Conservation (phyloP, 2,888 invertebrate genomes). For the Herminia tarsipennalis region DNA sequence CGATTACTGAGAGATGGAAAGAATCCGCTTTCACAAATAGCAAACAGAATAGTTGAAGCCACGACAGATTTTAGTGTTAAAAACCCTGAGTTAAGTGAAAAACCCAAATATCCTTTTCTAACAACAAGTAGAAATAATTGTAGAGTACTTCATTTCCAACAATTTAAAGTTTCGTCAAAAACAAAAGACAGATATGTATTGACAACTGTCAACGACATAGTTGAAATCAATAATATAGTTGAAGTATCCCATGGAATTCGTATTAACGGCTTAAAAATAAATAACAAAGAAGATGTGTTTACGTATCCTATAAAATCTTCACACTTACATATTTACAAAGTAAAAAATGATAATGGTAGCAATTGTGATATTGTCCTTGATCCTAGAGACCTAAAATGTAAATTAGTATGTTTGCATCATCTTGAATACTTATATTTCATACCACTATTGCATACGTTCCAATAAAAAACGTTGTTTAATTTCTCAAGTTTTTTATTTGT, state of each 20-base stretch:
- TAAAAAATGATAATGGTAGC: slow-evolving; percentile 3
- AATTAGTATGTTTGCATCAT: slow-evolving; percentile 13
- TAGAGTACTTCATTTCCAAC: slow-evolving; percentile 7
- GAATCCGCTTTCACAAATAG: slow-evolving; percentile 21
- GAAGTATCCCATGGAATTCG: background rate
- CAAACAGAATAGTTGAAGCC: slow-evolving; percentile 10
- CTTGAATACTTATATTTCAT: slow-evolving; percentile 8
- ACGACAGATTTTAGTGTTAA: background rate
- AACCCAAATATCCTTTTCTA: too few species aligned
- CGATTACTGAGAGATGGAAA: slow-evolving; percentile 18
- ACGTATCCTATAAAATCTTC: slow-evolving; percentile 12
- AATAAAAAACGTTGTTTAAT: background rate
- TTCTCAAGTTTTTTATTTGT: background rate
- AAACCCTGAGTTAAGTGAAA: too few species aligned
- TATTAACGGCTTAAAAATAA: slow-evolving; percentile 1
- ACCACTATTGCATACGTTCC: slow-evolving; percentile 12
- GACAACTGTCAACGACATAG: slow-evolving; percentile 10
- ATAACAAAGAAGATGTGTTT: slow-evolving; percentile 5
- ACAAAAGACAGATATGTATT: slow-evolving; percentile 14
- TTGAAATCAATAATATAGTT: slow-evolving; percentile 8
- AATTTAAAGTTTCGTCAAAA: slow-evolving; percentile 9
- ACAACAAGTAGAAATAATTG: slow-evolving; percentile 5
- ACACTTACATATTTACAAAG: slow-evolving; percentile 15
- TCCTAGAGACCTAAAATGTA: slow-evolving; percentile 11
- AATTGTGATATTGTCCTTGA: slow-evolving; percentile 4